phyloP scores from a whole-genome alignment of 1,140 invertebrate genomes.

The Drosophila triauraria region DNA sequence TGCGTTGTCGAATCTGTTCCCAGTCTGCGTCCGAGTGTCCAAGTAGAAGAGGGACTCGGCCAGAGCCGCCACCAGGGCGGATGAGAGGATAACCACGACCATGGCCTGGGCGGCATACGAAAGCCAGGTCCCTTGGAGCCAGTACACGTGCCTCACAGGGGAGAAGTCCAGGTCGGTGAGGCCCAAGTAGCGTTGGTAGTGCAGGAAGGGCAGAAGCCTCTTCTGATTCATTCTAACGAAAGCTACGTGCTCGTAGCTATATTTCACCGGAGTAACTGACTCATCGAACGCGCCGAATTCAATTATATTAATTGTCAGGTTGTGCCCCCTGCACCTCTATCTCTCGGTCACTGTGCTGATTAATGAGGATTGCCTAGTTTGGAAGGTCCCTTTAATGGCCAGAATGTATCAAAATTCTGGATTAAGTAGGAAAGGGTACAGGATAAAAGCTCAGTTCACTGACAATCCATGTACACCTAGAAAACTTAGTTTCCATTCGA shows the following conservation, averaged over 20 bases:
- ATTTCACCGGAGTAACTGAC: conserved; percentile 3
- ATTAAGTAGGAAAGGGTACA: neutral
- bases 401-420: neutral
- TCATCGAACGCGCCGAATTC: conserved; percentile 3
- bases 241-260: conserved; percentile 3
- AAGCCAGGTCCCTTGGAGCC: conserved; percentile 25
- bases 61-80: conserved; percentile 12
- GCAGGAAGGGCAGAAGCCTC: conserved; percentile 42
- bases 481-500: too few relatives aligned
- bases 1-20: conserved; percentile 44
- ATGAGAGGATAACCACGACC: conserved; percentile 6
- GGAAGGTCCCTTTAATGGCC: neutral
- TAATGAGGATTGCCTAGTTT: neutral
- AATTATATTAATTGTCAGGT: conserved; percentile 14
- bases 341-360: neutral
- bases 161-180: conserved; percentile 39
- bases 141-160: neutral
- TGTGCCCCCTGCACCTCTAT: neutral
- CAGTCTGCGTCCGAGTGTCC: conserved; percentile 22
- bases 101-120: conserved; percentile 1
- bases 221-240: neutral
- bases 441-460: neutral
- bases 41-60: conserved; percentile 37
- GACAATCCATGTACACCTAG: too few relatives aligned
- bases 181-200: conserved; percentile 56